Conservation (phyloP, 2,888 invertebrate genomes). For the Heliothis peltigera region DNA sequence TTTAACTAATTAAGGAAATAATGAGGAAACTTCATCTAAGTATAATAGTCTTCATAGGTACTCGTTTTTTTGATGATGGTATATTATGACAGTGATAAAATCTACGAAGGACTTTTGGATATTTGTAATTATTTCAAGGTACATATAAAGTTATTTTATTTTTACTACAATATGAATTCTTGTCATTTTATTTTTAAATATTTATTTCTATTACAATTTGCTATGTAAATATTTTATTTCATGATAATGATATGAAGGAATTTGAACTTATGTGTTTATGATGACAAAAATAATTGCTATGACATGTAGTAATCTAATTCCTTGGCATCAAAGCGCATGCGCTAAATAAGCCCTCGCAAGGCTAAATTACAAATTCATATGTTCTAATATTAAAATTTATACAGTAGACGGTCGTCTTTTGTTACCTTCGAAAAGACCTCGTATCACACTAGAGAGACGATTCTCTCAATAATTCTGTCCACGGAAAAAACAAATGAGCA, state of each 20-base stretch:
- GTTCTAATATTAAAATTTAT: conserved; percentile 49
- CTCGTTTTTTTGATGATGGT: conserved; percentile 12
- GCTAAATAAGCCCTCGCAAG: conserved; percentile 35
- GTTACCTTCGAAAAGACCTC: not conserved
- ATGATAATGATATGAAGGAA: conserved; percentile 52
- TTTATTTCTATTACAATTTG: conserved; percentile 24
- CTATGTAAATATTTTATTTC: conserved; percentile 41
- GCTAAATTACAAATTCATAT: conserved; percentile 24
- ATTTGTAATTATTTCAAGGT: conserved; percentile 20
- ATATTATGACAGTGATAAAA: conserved; percentile 16
- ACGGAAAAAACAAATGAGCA: conserved; percentile 5
- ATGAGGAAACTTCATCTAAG: conserved; percentile 17
- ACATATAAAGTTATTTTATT: not conserved
- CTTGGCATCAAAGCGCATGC: conserved; percentile 50
- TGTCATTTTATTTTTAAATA: conserved; percentile 23
- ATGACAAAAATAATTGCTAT: conserved; percentile 38
- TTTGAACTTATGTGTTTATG: conserved; percentile 41
- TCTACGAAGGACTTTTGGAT: conserved; percentile 33
- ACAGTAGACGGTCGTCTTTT: conserved; percentile 42
- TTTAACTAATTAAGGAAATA: conserved; percentile 36
- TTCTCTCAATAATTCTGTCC: conserved; percentile 1
- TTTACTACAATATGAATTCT: conserved; percentile 14
- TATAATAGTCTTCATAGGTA: conserved; percentile 13
- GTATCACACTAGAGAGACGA: too few relatives aligned
- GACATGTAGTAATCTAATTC: conserved; percentile 34